phyloP scores from a whole-genome alignment of 1,140 invertebrate species.

The Sinella curviseta region DNA sequence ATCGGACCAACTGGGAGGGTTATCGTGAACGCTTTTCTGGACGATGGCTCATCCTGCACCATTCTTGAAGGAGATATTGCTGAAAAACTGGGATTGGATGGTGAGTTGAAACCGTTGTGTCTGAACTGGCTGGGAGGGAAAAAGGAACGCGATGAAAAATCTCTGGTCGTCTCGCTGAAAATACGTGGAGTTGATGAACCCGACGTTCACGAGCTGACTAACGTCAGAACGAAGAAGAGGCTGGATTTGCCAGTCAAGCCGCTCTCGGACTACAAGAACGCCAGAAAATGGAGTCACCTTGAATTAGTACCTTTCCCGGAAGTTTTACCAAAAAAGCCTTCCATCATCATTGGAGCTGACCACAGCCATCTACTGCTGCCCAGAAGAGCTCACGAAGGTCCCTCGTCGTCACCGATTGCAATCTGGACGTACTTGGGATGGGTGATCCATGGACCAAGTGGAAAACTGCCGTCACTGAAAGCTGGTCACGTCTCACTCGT shows the following conservation, averaged over 20 bases:
- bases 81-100: neutral
- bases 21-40: constrained; percentile 2
- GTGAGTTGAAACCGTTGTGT: neutral
- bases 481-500: neutral
- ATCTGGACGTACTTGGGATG: neutral
- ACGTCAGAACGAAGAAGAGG: neutral
- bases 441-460: neutral
- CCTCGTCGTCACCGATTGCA: neutral
- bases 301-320: neutral
- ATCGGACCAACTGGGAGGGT: neutral
- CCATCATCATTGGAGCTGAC: neutral
- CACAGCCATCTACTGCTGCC: neutral
- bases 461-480: neutral
- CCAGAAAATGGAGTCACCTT: neutral
- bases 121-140: neutral
- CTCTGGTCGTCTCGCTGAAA: neutral
- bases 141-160: neutral
- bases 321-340: neutral
- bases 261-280: neutral
- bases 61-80: neutral
- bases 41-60: neutral
- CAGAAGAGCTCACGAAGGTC: neutral
- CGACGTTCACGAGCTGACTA: neutral
- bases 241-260: neutral
- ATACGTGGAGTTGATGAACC: neutral